Percentiles rank a stretch among this genome's conserved stretches.
Conservation (phyloP, 2,113 vertebrate species). For the Salvelinus sp. region DNA sequence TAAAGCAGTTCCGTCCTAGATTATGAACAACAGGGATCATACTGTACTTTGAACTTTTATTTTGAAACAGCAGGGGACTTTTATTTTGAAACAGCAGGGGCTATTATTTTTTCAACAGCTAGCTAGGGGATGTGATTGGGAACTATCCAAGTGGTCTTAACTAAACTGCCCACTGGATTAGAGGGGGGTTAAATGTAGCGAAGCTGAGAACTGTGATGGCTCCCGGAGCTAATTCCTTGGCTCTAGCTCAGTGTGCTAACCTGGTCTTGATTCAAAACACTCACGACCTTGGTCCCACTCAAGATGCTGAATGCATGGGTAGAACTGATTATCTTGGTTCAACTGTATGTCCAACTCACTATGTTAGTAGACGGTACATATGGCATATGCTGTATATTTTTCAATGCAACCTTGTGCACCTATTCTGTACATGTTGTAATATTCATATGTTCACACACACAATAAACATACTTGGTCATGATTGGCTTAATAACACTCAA, state of each 20-base stretch:
- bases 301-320: background rate
- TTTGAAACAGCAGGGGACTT: slow-evolving; percentile 9
- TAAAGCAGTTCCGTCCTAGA: background rate
- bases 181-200: slow-evolving; percentile 11
- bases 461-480: slow-evolving; percentile 45
- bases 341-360: slow-evolving; percentile 41
- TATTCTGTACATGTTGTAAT: slow-evolving; percentile 47
- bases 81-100: slow-evolving; percentile 12
- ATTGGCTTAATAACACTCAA: slow-evolving; percentile 49
- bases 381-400: slow-evolving; percentile 47
- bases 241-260: slow-evolving; percentile 15
- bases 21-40: slow-evolving; percentile 21
- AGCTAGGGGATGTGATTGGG: background rate
- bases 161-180: slow-evolving; percentile 1
- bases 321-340: slow-evolving; percentile 41
- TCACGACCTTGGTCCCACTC: background rate
- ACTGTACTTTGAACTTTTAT: slow-evolving; percentile 10
- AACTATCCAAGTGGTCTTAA: background rate
- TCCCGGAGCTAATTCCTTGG: slow-evolving; percentile 18
- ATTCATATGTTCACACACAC: slow-evolving; percentile 49
- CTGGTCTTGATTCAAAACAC: background rate
- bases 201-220: slow-evolving; percentile 15
- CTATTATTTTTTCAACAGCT: slow-evolving; percentile 25
- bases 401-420: slow-evolving; percentile 47
- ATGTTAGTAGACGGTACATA: slow-evolving; percentile 42